phyloP scores from a whole-genome alignment of 2,113 vertebrate genomes.

The Chaetura pelagica region DNA sequence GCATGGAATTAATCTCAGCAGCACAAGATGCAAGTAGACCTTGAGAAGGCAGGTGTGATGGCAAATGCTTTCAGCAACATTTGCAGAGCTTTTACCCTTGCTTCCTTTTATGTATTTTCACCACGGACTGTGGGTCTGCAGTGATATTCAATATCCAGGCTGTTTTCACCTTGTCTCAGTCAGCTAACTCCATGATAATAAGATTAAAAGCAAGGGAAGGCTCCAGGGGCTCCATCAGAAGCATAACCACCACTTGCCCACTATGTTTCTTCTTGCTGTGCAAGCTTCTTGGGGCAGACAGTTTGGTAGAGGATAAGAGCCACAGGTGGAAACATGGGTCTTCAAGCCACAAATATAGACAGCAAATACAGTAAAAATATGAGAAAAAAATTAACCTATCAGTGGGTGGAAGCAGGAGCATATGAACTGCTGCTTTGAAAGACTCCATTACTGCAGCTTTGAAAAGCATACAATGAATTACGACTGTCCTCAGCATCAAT shows the following conservation, averaged over 20 bases:
- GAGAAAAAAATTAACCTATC: background rate
- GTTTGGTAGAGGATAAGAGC: background rate
- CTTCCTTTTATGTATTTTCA: background rate
- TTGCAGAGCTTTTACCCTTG: background rate
- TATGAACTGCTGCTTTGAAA: background rate
- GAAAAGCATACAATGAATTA: background rate
- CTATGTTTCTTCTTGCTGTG: background rate
- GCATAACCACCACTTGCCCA: background rate
- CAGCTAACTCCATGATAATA: fast-evolving
- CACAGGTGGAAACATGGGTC: background rate
- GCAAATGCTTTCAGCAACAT: background rate
- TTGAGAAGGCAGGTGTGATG: background rate
- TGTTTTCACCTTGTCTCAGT: background rate
- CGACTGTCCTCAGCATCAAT: background rate
- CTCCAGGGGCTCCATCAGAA: background rate
- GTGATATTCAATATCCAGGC: background rate
- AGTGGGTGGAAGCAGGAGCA: background rate
- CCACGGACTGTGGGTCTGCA: background rate
- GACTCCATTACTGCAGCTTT: background rate
- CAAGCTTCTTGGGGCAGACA: background rate
- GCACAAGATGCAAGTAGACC: background rate
- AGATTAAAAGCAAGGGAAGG: background rate
- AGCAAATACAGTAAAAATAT: background rate
- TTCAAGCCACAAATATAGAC: background rate
- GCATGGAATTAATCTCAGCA: fast-evolving